Percentiles rank a stretch among this genome's conserved stretches.
Conservation (phyloP, 2,888 invertebrate species). For the Acrobeloides nanus region DNA sequence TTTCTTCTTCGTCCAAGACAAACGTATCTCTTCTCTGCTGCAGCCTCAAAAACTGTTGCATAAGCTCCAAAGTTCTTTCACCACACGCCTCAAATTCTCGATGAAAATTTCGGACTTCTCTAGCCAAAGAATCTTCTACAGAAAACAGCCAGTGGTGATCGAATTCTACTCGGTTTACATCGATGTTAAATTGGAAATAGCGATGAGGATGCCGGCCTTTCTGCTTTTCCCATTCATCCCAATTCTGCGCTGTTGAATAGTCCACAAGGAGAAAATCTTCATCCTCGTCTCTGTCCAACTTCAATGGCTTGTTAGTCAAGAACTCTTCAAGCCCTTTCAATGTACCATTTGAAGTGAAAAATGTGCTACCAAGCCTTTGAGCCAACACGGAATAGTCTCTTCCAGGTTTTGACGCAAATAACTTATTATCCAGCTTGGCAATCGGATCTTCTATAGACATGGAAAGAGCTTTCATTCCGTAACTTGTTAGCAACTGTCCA, state of each 20-base stretch:
- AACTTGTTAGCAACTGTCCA: slow-evolving; percentile 7
- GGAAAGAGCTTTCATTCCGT: slow-evolving; percentile 2
- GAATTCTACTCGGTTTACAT: slow-evolving; percentile 32
- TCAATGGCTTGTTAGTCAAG: slow-evolving; percentile 7
- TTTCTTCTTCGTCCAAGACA: slow-evolving; percentile 3
- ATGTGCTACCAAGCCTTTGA: slow-evolving; percentile 8
- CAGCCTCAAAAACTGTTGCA: slow-evolving; percentile 8
- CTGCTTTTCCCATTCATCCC: slow-evolving; percentile 14
- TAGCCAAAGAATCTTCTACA: slow-evolving; percentile 15
- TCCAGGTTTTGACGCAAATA: slow-evolving; percentile 9
- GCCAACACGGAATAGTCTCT: slow-evolving; percentile 11
- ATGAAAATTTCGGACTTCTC: too few species aligned
- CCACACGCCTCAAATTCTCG: too few species aligned
- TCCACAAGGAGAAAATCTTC: slow-evolving; percentile 17
- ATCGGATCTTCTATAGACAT: slow-evolving; percentile 10
- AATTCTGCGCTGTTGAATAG: slow-evolving; percentile 12
- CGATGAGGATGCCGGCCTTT: slow-evolving; percentile 3
- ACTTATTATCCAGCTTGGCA: neutral
- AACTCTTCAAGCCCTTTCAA: slow-evolving; percentile 5
- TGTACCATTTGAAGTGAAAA: slow-evolving; percentile 6
- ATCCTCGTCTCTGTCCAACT: slow-evolving; percentile 22
- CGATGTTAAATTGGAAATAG: slow-evolving; percentile 21
- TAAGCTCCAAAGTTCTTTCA: slow-evolving; percentile 7
- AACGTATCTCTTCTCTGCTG: slow-evolving; percentile 1
- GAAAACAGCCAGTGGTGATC: slow-evolving; percentile 36